These are phyloP conservation scores for Xiphophorus couchianus DNA, from an alignment of 2,113 vertebrate species.

Conservation along the genomic window DNA sequence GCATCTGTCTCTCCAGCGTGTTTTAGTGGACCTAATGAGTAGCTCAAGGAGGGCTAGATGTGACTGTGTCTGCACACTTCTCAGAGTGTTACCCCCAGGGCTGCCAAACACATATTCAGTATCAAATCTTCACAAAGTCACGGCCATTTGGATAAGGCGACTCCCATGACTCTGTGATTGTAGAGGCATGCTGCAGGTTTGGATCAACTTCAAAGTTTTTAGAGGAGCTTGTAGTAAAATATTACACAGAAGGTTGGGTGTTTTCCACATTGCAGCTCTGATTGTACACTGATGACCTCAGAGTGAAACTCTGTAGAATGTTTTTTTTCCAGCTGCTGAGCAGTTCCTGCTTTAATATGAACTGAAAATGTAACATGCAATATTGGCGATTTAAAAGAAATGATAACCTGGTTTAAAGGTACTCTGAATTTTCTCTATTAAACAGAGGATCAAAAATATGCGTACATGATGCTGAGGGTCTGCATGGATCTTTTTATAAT, in stretches of 20 bases:
- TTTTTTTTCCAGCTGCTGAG: not conserved
- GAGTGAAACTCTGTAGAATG: slow-evolving; percentile 11
- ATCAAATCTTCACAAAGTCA: slow-evolving; percentile 15
- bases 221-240: slow-evolving; percentile 1
- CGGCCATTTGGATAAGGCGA: slow-evolving; percentile 14
- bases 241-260: slow-evolving; percentile 21
- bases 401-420: too few species aligned
- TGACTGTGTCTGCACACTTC: slow-evolving; percentile 11
- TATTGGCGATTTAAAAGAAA: too few species aligned
- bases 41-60: slow-evolving; percentile 8
- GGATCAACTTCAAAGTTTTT: slow-evolving; percentile 20
- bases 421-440: too few species aligned
- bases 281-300: slow-evolving; percentile 6
- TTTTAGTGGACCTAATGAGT: slow-evolving; percentile 6
- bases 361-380: too few species aligned
- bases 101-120: not conserved
- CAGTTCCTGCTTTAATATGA: too few species aligned
- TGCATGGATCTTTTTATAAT: too few species aligned
- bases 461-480: too few species aligned
- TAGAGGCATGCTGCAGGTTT: slow-evolving; percentile 23
- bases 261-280: slow-evolving; percentile 23
- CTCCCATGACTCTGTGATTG: not conserved
- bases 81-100: slow-evolving; percentile 8
- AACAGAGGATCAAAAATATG: too few species aligned
- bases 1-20: slow-evolving; percentile 5